Conservation (phyloP, 2,113 vertebrate species). For the Salvelinus alpinus region DNA sequence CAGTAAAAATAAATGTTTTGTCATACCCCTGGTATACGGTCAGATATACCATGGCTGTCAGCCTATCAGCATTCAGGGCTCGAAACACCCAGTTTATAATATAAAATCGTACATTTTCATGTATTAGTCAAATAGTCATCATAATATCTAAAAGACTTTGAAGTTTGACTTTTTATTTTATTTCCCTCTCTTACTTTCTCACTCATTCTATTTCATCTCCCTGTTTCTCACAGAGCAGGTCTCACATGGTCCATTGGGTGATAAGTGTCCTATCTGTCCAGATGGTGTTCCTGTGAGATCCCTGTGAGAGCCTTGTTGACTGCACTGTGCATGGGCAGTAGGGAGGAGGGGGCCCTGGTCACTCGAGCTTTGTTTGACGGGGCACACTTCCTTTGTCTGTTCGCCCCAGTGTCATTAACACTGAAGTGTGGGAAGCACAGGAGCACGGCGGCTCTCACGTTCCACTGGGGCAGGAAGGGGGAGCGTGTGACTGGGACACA, state of each 20-base stretch:
- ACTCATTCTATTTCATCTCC: constrained; percentile 60
- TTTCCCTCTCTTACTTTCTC: constrained; percentile 32
- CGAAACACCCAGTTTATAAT: background rate
- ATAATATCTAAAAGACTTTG: too few species aligned
- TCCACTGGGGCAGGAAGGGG: constrained; percentile 62
- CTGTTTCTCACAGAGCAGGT: constrained; percentile 66
- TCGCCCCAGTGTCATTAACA: constrained; percentile 67
- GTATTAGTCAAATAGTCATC: background rate
- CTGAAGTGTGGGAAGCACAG: constrained; percentile 77
- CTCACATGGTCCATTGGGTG: constrained; percentile 58
- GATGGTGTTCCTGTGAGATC: constrained; percentile 67
- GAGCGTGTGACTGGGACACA: constrained; percentile 71
- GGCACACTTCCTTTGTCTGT: constrained; percentile 77
- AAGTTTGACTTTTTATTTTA: background rate
- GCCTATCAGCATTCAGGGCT: too few species aligned
- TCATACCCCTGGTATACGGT: too few species aligned
- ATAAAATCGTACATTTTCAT: background rate
- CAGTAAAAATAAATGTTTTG: too few species aligned
- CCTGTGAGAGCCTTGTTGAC: constrained; percentile 50
- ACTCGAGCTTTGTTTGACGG: constrained; percentile 66
- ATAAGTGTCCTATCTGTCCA: constrained; percentile 65
- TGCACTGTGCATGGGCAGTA: constrained; percentile 22
- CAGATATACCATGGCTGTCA: too few species aligned
- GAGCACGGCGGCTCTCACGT: constrained; percentile 72
- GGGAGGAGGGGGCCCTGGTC: constrained; percentile 33